phyloP scores from a whole-genome alignment of 2,113 vertebrate species.

The Tupaia tana region DNA sequence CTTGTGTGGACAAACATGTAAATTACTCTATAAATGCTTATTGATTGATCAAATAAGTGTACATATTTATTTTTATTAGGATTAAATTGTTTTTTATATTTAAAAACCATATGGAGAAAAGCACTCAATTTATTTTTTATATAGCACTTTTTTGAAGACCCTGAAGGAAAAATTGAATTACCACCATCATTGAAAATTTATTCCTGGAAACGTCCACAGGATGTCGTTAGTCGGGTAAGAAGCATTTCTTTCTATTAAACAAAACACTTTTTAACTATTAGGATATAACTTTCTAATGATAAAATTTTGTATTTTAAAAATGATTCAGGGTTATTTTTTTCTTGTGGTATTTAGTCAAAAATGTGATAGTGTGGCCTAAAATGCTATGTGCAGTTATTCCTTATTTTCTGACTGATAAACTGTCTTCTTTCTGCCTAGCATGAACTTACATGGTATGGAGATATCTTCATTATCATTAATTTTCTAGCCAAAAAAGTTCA shows the following conservation, averaged over 20 bases:
- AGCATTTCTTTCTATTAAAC: conserved; percentile 39
- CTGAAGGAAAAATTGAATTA: conserved; percentile 92
- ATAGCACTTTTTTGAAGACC: conserved; percentile 93
- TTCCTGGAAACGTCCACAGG: conserved; percentile 94
- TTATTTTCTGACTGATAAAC: not conserved
- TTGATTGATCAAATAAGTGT: not conserved
- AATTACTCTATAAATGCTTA: not conserved
- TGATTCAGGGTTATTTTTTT: not conserved
- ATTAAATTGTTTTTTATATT: conserved; percentile 37
- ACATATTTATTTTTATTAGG: not conserved
- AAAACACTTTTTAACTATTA: not conserved
- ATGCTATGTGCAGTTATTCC: not conserved
- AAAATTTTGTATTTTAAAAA: conserved; percentile 12
- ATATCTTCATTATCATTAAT: not conserved
- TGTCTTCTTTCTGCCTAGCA: not conserved
- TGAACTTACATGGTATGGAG: not conserved
- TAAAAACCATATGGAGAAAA: conserved; percentile 21
- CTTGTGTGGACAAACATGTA: not conserved
- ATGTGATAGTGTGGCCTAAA: not conserved
- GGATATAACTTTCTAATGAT: not conserved
- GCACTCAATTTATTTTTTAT: conserved; percentile 60
- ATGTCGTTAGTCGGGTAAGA: conserved; percentile 90
- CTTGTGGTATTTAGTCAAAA: not conserved
- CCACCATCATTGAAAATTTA: conserved; percentile 90
- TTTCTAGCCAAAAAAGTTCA: not conserved